These are phyloP conservation scores for Forbesichthys papilliferus DNA, from an alignment of 2,113 vertebrate genomes.

Conservation along the genomic window DNA sequence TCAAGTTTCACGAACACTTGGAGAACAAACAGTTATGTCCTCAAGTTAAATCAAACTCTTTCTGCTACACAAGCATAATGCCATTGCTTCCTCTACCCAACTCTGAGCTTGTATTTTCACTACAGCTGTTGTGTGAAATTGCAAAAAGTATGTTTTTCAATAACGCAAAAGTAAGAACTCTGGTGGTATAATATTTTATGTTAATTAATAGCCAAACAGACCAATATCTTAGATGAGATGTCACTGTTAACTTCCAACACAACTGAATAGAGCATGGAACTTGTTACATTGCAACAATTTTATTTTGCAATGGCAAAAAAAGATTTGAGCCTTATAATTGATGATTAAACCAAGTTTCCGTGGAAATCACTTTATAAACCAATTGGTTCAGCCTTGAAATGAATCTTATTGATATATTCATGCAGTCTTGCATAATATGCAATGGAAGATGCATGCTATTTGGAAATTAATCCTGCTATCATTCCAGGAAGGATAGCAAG, in stretches of 20 bases:
- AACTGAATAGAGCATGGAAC: too few species aligned
- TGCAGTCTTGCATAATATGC: neutral
- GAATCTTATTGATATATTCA: neutral
- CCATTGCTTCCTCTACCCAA: too few species aligned
- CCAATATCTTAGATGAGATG: neutral
- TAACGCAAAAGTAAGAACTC: neutral
- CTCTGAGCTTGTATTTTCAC: too few species aligned
- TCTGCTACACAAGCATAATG: neutral
- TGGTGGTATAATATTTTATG: neutral
- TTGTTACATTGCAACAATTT: too few species aligned
- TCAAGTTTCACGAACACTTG: too few species aligned
- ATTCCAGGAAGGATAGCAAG: slow-evolving; percentile 16
- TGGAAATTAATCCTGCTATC: neutral
- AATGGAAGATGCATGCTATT: slow-evolving; percentile 10
- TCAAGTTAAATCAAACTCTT: neutral
- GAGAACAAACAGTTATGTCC: too few species aligned
- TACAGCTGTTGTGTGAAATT: neutral
- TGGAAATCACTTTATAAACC: neutral
- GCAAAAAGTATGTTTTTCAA: neutral
- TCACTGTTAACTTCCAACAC: too few species aligned
- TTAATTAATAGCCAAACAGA: slow-evolving; percentile 4
- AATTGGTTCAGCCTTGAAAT: neutral
- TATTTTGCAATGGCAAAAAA: too few species aligned
- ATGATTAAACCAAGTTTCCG: too few species aligned
- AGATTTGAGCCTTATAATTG: too few species aligned